These are phyloP conservation scores for Acronicta psi DNA, from an alignment of 2,888 invertebrate genomes.

Conservation along the genomic window DNA sequence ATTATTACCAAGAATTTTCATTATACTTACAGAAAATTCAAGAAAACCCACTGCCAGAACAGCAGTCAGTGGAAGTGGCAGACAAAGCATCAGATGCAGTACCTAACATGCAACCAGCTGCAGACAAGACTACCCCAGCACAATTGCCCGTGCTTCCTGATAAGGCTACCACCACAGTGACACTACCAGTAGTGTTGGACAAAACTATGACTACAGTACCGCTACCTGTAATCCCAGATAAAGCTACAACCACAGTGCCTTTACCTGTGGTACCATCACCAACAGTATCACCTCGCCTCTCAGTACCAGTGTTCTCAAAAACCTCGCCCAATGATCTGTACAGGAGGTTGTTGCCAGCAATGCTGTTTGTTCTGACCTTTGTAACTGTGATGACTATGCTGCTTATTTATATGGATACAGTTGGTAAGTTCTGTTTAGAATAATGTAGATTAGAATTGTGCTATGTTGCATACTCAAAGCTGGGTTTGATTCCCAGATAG, in stretches of 20 bases:
- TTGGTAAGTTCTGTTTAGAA: constrained; percentile 87
- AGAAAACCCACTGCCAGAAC: constrained; percentile 67
- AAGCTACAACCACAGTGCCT: constrained; percentile 45
- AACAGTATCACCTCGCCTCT: constrained; percentile 57
- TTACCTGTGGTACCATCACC: constrained; percentile 56
- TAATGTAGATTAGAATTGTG: too few relatives aligned
- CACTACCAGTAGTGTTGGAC: constrained; percentile 52
- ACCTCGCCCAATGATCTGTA: constrained; percentile 83
- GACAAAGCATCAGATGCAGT: constrained; percentile 64
- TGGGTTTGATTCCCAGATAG: too few relatives aligned
- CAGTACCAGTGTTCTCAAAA: constrained; percentile 76
- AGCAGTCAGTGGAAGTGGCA: constrained; percentile 29
- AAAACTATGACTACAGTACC: constrained; percentile 29
- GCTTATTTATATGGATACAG: constrained; percentile 94
- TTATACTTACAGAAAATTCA: constrained; percentile 73
- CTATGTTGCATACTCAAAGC: too few relatives aligned
- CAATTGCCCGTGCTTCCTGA: constrained; percentile 51
- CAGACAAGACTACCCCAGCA: constrained; percentile 56
- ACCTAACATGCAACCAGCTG: constrained; percentile 48
- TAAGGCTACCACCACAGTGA: constrained; percentile 39
- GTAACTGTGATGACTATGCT: constrained; percentile 94
- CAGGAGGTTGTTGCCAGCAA: constrained; percentile 90
- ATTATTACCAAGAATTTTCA: background rate
- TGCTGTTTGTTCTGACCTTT: constrained; percentile 93
- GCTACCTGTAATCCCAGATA: background rate